These are phyloP conservation scores for Bradynema listronoti DNA, from an alignment of 1,140 invertebrate species.

Conservation along the genomic window DNA sequence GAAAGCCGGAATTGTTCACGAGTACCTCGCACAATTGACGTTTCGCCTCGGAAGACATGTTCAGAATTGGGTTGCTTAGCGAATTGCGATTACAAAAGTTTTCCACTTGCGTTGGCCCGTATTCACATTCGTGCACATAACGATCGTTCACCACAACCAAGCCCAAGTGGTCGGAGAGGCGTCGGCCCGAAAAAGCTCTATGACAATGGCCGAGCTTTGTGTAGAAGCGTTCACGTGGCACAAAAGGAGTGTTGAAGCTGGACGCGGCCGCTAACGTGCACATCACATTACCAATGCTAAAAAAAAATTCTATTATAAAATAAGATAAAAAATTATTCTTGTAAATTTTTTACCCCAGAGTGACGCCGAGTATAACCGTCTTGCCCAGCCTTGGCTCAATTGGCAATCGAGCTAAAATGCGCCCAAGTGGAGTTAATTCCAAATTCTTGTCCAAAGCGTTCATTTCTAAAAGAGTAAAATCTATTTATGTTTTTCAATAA, in stretches of 20 bases:
- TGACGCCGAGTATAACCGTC: slow-evolving; percentile 61
- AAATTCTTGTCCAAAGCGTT: slow-evolving; percentile 60
- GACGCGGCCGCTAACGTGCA: slow-evolving; percentile 78
- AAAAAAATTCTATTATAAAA: no score
- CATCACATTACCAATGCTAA: slow-evolving; percentile 48
- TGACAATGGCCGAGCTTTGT: slow-evolving; percentile 70
- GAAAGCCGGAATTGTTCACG: slow-evolving; percentile 73
- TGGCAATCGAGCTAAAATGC: slow-evolving; percentile 60
- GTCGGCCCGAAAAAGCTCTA: slow-evolving; percentile 72
- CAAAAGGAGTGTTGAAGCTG: slow-evolving; percentile 75
- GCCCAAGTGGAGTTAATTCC: slow-evolving; percentile 61
- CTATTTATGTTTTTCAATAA: neutral
- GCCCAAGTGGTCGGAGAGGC: slow-evolving; percentile 87
- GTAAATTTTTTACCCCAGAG: slow-evolving; percentile 48
- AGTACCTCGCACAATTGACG: slow-evolving; percentile 78
- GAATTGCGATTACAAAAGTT: slow-evolving; percentile 83
- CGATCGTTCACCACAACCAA: slow-evolving; percentile 82
- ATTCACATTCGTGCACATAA: slow-evolving; percentile 72
- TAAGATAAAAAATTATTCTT: slow-evolving; percentile 20
- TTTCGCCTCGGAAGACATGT: slow-evolving; percentile 60
- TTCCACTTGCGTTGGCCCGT: slow-evolving; percentile 73
- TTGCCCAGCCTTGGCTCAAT: slow-evolving; percentile 62
- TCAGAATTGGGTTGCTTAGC: slow-evolving; percentile 75
- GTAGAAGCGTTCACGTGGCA: slow-evolving; percentile 60
- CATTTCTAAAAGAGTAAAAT: slow-evolving; percentile 58